Base-by-base conservation (phyloP, 2,888 invertebrate species). In the Liposcelis brunnea region DNA sequence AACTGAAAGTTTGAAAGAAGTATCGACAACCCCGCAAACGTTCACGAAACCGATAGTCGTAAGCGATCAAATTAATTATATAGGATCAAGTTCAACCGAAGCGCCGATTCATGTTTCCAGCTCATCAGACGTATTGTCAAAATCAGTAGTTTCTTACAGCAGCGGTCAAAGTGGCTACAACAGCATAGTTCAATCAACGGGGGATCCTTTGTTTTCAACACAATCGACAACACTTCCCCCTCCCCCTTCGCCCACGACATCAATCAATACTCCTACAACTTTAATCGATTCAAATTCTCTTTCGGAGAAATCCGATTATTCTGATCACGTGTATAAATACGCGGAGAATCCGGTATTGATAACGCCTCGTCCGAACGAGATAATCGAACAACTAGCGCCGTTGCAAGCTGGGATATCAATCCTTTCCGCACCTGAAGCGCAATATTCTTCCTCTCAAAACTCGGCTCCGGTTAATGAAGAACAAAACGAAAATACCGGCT, bases 391-490 rank as follows among this genome's bases (percentile, higher is more conserved):
- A 2, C 45, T 53, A 10, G 52, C 52, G n/a, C 52, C 52, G 11
- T 49, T 53, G 31, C 51, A 49, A 47, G 53, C 53, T 8, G 53
- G 49, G 1, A 43, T 53, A 16, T 50, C 53, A 1, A 42, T 18
- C 10, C 31, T 42, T 15, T 11, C 18, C 3, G 42, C 38, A 8
- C 16, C 43, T 3, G 26, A 44, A 12, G 26, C 26, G 5, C 5
- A 26, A 26, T 26, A 26, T 26, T 26, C 26, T 26, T 26, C 26
- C 4, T 26, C 26, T 26, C n/a, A 33, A 32, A 33, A 18, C 10
- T 46, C 42, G 16, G 35, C 44, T 7, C 35, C 42, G 7, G 44
- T 42, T 31, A 12, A 16, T 15, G 50, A 46, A 10, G 50, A 31
- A 8, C 46, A 40, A 8, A 50, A 43, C 2, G 51, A 52, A 40